Evolutionary conservation across 2,113 vertebrate genomes (phyloP).

Genomic region (Chionomys nivalis): DNA sequence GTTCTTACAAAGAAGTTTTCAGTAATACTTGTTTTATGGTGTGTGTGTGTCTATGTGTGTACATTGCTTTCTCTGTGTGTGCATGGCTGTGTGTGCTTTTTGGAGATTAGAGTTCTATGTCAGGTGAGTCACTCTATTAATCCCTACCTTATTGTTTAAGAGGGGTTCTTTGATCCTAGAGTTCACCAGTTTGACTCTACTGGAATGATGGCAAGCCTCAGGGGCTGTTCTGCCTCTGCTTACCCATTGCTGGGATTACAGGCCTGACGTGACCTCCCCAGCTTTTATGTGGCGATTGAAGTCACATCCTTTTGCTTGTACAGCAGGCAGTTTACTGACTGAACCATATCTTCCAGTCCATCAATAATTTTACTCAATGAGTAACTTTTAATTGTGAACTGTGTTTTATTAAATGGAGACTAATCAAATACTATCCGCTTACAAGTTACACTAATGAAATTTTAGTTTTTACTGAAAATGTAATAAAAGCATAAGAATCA

Average conservation of each 20-base stretch:
- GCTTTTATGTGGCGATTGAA: neutral
- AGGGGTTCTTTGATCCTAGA: neutral
- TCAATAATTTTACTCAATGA: neutral
- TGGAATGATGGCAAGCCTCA: no score
- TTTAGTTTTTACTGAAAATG: slow-evolving; percentile 36
- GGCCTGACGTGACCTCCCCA: no score
- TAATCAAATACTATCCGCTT: neutral
- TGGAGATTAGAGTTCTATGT: neutral
- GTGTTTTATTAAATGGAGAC: neutral
- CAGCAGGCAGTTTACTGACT: neutral
- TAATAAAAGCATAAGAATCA: neutral
- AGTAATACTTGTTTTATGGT: neutral
- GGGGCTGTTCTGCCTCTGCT: no score
- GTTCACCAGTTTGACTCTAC: neutral
- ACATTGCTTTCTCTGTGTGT: neutral
- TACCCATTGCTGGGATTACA: neutral
- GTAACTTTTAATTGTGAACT: neutral
- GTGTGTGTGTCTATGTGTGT: neutral
- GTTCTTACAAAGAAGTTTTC: neutral
- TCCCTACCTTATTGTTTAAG: neutral
- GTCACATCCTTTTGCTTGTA: no score
- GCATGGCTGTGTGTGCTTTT: neutral
- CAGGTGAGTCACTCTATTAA: neutral
- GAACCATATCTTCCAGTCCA: no score
- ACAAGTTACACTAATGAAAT: neutral